Percentiles rank a stretch among this genome's conserved stretches.
phyloP scores from a whole-genome alignment of 2,888 invertebrate species.

The Panzeria rudis region DNA sequence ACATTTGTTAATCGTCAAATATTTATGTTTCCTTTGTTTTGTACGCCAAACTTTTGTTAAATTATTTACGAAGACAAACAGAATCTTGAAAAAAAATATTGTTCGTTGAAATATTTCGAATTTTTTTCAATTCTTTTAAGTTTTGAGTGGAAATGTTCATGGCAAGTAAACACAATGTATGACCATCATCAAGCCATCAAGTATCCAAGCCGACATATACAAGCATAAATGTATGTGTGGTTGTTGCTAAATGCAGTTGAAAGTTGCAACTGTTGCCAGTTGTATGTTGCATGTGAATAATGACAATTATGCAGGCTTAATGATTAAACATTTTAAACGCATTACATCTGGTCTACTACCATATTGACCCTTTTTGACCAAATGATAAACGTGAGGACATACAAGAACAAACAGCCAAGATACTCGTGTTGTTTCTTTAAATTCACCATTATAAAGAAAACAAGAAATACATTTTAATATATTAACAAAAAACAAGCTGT shows the following conservation, averaged over 20 bases:
- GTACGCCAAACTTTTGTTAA: constrained; percentile 27
- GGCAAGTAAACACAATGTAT: neutral
- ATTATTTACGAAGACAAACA: constrained; percentile 23
- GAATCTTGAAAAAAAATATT: constrained; percentile 5
- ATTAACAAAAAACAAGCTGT: constrained; percentile 43
- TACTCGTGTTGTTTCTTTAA: constrained; percentile 9
- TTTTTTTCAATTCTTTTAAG: constrained; percentile 14
- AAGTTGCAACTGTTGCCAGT: constrained; percentile 26
- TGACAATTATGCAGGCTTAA: constrained; percentile 63
- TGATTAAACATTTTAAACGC: constrained; percentile 64
- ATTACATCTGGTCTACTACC: constrained; percentile 67
- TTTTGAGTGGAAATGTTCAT: constrained; percentile 12
- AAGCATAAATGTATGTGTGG: neutral
- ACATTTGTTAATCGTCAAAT: constrained; percentile 63
- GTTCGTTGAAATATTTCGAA: constrained; percentile 43
- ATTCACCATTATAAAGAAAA: constrained; percentile 36
- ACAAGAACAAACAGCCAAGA: constrained; percentile 32
- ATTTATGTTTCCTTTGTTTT: constrained; percentile 70
- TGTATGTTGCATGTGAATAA: constrained; percentile 51
- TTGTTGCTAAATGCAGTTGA: neutral
- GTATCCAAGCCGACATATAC: constrained; percentile 9
- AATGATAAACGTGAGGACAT: constrained; percentile 16
- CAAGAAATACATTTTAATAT: constrained; percentile 60
- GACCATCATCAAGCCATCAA: constrained; percentile 35
- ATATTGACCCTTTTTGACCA: constrained; percentile 60